A percentile compares a stretch with the other conserved stretches of the same genome.
Evolutionary conservation across 2,797 vertebrate genomes (phyloP).

Genomic region (Alectoris magna): DNA sequence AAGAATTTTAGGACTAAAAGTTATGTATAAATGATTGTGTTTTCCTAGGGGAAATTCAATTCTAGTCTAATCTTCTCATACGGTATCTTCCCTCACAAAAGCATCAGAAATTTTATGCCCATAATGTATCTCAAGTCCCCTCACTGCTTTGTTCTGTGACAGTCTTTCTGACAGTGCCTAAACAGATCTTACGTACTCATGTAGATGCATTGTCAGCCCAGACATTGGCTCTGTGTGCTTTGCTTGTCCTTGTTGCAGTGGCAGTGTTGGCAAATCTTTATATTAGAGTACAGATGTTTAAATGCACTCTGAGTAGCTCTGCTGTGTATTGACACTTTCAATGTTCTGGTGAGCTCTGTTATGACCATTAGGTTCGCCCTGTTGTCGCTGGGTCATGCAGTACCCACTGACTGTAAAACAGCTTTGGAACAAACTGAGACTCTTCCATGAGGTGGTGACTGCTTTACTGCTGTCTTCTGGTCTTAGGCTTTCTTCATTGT

Average conservation of each 20-base stretch:
- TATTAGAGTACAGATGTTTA: background rate
- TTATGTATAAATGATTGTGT: background rate
- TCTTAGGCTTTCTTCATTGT: background rate
- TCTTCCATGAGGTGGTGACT: background rate
- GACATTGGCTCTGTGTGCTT: background rate
- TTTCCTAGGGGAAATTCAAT: background rate
- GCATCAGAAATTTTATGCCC: background rate
- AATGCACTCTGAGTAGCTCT: background rate
- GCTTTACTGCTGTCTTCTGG: accelerated
- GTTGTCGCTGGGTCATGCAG: background rate
- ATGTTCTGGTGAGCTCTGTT: background rate
- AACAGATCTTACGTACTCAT: slow-evolving; percentile 12
- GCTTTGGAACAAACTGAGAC: background rate
- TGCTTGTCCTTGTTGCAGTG: background rate
- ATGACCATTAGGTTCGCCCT: background rate
- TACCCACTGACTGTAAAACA: background rate
- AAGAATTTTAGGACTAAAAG: background rate
- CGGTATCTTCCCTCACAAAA: background rate
- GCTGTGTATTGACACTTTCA: accelerated
- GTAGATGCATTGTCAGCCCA: background rate
- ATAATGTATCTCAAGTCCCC: background rate
- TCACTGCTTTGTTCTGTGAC: background rate
- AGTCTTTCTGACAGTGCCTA: slow-evolving; percentile 13
- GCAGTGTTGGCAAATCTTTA: background rate
- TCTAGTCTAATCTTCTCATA: background rate